Percentiles rank a stretch among this genome's conserved stretches.
Evolutionary conservation across 2,113 vertebrate species (phyloP).

Genomic region (Passer domesticus): DNA sequence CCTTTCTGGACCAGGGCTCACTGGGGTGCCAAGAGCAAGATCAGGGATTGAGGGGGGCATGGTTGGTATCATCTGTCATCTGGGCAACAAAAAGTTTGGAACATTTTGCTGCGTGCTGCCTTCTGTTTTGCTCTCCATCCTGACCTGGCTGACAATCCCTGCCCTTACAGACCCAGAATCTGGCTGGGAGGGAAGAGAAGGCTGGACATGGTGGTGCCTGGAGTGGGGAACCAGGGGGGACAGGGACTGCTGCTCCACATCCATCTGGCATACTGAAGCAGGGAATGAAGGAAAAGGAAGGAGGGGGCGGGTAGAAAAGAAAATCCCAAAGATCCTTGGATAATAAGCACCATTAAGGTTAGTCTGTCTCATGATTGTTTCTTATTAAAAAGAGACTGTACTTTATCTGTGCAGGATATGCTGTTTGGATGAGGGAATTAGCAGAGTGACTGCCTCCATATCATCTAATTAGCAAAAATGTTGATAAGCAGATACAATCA

Average conservation of each 20-base stretch:
- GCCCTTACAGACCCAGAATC: not conserved
- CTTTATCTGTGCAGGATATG: constrained; percentile 80
- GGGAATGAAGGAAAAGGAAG: constrained; percentile 4
- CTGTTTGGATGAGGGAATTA: constrained; percentile 81
- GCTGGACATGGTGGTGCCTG: not conserved
- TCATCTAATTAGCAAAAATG: constrained; percentile 85
- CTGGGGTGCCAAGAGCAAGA: not conserved
- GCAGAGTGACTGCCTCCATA: constrained; percentile 78
- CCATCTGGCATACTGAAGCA: constrained; percentile 42
- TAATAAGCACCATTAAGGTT: constrained; percentile 78
- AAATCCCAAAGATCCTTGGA: constrained; percentile 69
- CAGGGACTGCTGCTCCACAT: not conserved
- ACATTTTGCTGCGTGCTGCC: not conserved
- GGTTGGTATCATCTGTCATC: not conserved
- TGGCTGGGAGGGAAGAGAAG: not conserved
- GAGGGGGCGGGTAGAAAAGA: constrained; percentile 17
- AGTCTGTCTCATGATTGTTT: constrained; percentile 75
- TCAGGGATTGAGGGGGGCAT: not conserved
- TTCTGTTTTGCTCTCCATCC: not conserved
- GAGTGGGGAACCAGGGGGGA: rapidly evolving
- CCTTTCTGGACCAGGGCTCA: not conserved
- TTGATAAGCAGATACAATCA: constrained; percentile 87
- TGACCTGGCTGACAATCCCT: not conserved
- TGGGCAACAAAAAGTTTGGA: not conserved
- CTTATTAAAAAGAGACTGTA: constrained; percentile 77